Evolutionary conservation across 2,888 invertebrate species (phyloP).

Genomic region (Opisthograptis luteolata): DNA sequence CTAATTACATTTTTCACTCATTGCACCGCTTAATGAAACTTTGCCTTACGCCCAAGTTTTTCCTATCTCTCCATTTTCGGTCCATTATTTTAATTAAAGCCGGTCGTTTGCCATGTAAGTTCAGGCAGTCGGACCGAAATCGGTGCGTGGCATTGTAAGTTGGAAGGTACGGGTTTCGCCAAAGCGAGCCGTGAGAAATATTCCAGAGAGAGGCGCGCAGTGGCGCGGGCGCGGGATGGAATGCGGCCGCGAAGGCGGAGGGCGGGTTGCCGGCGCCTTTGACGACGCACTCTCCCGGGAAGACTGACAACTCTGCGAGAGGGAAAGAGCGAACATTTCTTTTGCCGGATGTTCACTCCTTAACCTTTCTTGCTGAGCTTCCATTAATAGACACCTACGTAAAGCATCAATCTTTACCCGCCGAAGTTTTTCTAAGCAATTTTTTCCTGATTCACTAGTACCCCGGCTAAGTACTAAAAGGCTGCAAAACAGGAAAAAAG

Average conservation of each 20-base stretch:
- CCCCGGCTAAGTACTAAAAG: neutral
- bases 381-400: neutral
- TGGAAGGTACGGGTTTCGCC: conserved; percentile 69
- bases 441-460: conserved; percentile 26
- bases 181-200: conserved; percentile 83
- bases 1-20: neutral
- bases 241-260: conserved; percentile 76
- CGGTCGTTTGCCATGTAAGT: conserved; percentile 19
- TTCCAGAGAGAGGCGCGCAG: conserved; percentile 74
- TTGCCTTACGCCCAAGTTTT: conserved; percentile 14
- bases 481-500: conserved; percentile 37
- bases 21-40: conserved; percentile 12
- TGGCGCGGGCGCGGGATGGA: conserved; percentile 61
- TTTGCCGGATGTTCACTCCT: conserved; percentile 60
- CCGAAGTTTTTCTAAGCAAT: conserved; percentile 1
- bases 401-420: neutral
- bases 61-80: conserved; percentile 12
- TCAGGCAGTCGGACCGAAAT: conserved; percentile 31
- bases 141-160: conserved; percentile 45
- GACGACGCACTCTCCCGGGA: conserved; percentile 71
- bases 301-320: conserved; percentile 71
- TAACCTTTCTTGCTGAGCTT: conserved; percentile 22
- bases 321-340: conserved; percentile 71
- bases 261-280: conserved; percentile 81
- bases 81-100: conserved; percentile 19